phyloP scores from a whole-genome alignment of 2,888 invertebrate genomes.

The Nycteola revayana region DNA sequence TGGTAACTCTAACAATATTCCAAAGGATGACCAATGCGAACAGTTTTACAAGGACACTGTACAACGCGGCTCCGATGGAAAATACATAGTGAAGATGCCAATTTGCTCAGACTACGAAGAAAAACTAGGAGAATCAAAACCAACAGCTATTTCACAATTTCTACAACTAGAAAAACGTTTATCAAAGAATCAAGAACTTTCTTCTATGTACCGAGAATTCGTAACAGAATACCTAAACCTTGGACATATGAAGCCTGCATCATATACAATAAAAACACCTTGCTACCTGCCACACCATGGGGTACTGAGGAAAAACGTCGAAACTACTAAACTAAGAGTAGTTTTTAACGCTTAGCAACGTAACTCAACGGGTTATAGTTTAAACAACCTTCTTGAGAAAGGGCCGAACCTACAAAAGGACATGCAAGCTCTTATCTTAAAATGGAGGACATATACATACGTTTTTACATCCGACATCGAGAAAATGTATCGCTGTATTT shows the following conservation, averaged over 20 bases:
- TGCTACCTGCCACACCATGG: background rate
- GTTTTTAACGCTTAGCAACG: background rate
- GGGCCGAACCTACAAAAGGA: slow-evolving; percentile 19
- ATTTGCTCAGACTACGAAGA: slow-evolving; percentile 4
- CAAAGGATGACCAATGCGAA: slow-evolving; percentile 10
- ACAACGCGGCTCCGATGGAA: slow-evolving; percentile 7
- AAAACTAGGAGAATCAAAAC: slow-evolving; percentile 9
- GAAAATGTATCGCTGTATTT: slow-evolving; percentile 22
- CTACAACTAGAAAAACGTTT: slow-evolving; percentile 6
- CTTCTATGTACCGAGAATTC: background rate
- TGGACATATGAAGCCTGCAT: background rate
- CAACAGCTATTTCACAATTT: slow-evolving; percentile 7
- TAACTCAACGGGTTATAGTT: background rate
- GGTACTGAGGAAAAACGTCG: background rate
- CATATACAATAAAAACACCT: too few relatives aligned
- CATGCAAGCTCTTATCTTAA: slow-evolving; percentile 11
- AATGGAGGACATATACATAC: slow-evolving; percentile 18
- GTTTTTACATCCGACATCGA: slow-evolving; percentile 23
- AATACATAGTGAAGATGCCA: slow-evolving; percentile 16
- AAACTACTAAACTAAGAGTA: background rate
- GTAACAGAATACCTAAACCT: background rate
- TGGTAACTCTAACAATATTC: background rate
- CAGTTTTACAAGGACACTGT: slow-evolving; percentile 6
- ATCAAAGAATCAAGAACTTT: slow-evolving; percentile 1
- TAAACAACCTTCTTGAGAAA: background rate